Evolutionary conservation across 2,113 vertebrate species (phyloP).

Genomic region (Prunella himalayana): DNA sequence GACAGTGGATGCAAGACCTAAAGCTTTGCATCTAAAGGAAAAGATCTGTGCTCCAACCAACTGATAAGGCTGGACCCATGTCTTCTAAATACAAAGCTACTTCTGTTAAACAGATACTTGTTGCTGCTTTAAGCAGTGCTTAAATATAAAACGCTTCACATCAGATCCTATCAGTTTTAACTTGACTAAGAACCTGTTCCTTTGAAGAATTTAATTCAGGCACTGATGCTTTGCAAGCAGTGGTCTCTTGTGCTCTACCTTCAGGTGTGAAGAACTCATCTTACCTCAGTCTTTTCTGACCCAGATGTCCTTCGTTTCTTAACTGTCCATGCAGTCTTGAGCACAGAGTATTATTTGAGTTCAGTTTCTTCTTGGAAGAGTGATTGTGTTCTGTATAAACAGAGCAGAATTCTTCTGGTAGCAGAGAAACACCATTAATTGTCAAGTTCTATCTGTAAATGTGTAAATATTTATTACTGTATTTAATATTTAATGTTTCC

Average conservation of each 20-base stretch:
- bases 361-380: slow-evolving; percentile 37
- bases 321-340: background rate
- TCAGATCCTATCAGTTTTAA: background rate
- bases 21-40: background rate
- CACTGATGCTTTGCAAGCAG: background rate
- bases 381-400: slow-evolving; percentile 20
- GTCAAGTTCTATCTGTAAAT: slow-evolving; percentile 65
- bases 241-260: background rate
- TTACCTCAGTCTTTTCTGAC: slow-evolving; percentile 22
- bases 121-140: background rate
- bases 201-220: background rate
- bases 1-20: background rate
- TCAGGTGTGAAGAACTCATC: background rate
- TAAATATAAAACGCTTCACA: background rate
- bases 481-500: slow-evolving; percentile 78
- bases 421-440: slow-evolving; percentile 36
- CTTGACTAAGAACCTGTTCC: background rate
- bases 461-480: slow-evolving; percentile 74
- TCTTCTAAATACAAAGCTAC: background rate
- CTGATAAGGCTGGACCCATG: background rate
- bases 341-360: slow-evolving; percentile 3
- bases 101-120: background rate
- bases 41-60: background rate
- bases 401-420: slow-evolving; percentile 33
- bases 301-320: background rate